Base-by-base conservation (phyloP, 2,113 vertebrate genomes). In the Eubucco bourcierii region DNA sequence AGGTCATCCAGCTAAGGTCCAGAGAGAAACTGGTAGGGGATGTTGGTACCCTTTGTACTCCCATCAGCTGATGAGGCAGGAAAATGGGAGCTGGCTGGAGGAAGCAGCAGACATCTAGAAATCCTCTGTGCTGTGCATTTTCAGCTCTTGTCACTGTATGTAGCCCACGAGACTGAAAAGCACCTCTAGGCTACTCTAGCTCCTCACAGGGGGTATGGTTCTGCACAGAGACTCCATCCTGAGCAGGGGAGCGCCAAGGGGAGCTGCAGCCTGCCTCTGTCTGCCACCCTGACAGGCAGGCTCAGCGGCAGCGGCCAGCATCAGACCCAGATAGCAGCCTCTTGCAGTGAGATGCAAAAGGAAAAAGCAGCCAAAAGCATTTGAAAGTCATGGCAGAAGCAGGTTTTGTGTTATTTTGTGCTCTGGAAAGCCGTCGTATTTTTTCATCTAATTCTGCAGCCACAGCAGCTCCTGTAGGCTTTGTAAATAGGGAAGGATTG, bases 181-280 rank as follows among this genome's bases (percentile, higher is more conserved):
- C 70, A 80, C 91, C 90, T 91, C 91, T 78, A 91, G 87, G 94
- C 95, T 95, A 91, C 93, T 95, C 87, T 15, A 27, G 91, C 58
- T 95, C 87, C 70, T 89, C 29, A 82, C 5, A 89, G 94, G 95
- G 91, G 90, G 89, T 61, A 87, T 4, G 47, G 89, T 65, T 92
- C 13, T 74, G 78, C 64, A 39, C 47, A 33, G 76, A 88, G 91
- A 65, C 74, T 29, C 14, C 65, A 71, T 9, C 28, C 17, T 1
- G 58, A 85, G 34, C 44, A 21, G 73, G 82, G 67, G 68, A 68
- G 82, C 6, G 12, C 75, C 56, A 79, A 91, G 81, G 81, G 72
- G 81, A 93, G 87, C 72, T 71, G 79, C 81, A 58, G 82, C 10
- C 53, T 44, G 47, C 70, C 75, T 53, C 76, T 72, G 74, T 84